These are phyloP conservation scores for Paracanthobrama guichenoti DNA, from an alignment of 2,113 vertebrate genomes.

Conservation along the genomic window DNA sequence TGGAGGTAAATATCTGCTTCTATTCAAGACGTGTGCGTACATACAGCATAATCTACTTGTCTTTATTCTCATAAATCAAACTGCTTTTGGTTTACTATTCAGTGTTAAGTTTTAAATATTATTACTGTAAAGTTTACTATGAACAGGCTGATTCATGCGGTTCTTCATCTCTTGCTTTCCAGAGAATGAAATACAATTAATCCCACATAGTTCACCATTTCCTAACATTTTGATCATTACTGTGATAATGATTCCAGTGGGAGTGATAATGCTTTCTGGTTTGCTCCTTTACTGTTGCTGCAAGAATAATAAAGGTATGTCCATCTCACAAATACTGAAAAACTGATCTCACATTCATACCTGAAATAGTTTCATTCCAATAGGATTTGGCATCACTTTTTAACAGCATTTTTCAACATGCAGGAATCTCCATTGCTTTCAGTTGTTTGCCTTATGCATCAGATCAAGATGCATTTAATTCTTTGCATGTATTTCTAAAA, in stretches of 20 bases:
- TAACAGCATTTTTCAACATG: no score
- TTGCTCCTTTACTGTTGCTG: background rate
- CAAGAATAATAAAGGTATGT: background rate
- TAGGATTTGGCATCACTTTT: no score
- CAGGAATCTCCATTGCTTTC: no score
- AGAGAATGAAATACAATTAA: accelerated
- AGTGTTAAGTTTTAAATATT: no score
- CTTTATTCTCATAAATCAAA: no score
- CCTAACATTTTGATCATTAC: accelerated
- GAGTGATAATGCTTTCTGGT: background rate
- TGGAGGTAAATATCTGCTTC: background rate
- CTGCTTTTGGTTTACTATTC: background rate
- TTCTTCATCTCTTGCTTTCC: background rate
- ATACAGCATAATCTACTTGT: no score
- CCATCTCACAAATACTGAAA: background rate
- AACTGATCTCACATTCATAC: background rate
- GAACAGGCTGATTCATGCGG: background rate
- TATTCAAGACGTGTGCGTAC: no score
- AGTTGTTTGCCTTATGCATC: no score
- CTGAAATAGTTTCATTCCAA: background rate
- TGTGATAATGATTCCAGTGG: background rate
- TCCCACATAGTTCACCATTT: no score
- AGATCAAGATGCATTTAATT: no score
- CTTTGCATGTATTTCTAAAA: no score
- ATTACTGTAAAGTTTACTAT: background rate